Base-by-base conservation (phyloP, 1,140 invertebrate species). In the Microvelia longipes region DNA sequence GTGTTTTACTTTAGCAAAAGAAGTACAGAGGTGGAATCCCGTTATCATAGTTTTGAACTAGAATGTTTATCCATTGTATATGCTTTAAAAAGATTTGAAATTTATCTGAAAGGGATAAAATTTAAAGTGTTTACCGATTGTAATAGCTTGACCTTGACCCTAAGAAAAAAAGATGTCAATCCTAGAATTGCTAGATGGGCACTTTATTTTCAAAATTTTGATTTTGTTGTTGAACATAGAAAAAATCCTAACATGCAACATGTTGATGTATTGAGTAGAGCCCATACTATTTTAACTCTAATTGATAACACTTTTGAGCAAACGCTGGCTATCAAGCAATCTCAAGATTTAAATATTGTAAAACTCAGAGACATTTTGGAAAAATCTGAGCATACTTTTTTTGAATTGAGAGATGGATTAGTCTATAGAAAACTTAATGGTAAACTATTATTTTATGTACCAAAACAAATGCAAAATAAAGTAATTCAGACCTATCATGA, bases 31-130 rank as follows among this genome's bases (percentile, higher is more conserved):
- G 70, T 74, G 15, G 81, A 85, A 75, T 74, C 63, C 15, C 78
- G 79, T 60, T 84, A 81, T 68, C 73, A 71, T 5, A 79, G 77
- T 68, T 82, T 81, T 68, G 79, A 85, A 73, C 72, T 81, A 67
- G 81, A 85, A 76, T 78, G 78, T 29, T 72, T 85, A 29, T 82
- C 82, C 0, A 79, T 85, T 15, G 75, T 83, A 2, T 77, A 77
- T 75, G 80, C 80, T 1, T 73, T 85, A 2, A 77, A 81, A 67
- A 80, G 82, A 68, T 84, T 83, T 72, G 66, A 78, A 70, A 71
- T 78, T 24, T 86, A 83, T 75, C 72, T 85, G 28, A 72, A 80
- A 25, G 79, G 79, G 19, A 80, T 75, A 66, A 68, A 50, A 50
- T 50, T 50, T 50, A 50, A 50, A 50, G 35, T 50, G 19, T 50